Conservation (phyloP, 2,888 invertebrate species). For the Parthenolecanium corni region DNA sequence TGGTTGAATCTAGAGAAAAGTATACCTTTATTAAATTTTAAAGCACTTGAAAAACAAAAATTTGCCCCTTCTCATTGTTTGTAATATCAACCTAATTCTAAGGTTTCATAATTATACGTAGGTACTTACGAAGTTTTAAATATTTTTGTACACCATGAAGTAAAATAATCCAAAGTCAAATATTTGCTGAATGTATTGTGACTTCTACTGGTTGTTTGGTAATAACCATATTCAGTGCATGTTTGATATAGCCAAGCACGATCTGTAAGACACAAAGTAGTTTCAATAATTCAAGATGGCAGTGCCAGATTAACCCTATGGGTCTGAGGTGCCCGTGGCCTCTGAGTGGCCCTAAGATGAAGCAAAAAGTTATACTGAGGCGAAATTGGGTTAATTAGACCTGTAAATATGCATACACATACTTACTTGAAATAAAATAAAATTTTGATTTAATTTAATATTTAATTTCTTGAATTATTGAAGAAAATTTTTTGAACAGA, state of each 20-base stretch:
- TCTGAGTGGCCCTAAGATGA: too few species aligned
- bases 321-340: neutral
- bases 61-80: too few species aligned
- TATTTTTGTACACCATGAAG: conserved; percentile 69
- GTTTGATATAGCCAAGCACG: conserved; percentile 92
- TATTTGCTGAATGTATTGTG: conserved; percentile 56
- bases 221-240: conserved; percentile 92
- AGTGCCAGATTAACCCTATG: too few species aligned
- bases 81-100: neutral
- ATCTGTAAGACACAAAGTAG: conserved; percentile 39
- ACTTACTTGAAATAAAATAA: too few species aligned
- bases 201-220: conserved; percentile 67
- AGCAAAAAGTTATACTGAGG: too few species aligned
- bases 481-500: too few species aligned
- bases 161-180: conserved; percentile 65
- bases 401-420: too few species aligned
- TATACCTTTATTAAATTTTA: too few species aligned
- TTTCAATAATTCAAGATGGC: neutral
- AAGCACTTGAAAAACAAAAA: too few species aligned
- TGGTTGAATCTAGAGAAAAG: conserved; percentile 45
- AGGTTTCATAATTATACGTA: conserved; percentile 8
- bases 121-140: conserved; percentile 57
- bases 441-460: too few species aligned
- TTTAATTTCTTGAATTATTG: too few species aligned
- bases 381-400: too few species aligned